Conservation (phyloP, 2,113 vertebrate species). For the Pedionomus torquatus region DNA sequence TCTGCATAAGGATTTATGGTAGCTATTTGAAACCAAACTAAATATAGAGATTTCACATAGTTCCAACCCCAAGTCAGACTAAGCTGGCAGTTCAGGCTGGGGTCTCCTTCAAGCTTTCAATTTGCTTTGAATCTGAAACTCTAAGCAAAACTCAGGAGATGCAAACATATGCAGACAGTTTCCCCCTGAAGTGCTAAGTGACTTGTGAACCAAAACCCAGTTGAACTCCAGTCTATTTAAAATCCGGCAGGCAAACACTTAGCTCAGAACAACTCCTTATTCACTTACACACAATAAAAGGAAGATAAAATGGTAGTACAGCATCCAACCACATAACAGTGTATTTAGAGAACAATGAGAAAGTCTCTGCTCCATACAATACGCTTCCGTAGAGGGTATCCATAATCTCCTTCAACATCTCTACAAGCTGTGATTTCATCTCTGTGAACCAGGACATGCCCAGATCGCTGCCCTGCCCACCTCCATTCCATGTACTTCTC, state of each 20-base stretch:
- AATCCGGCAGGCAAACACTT: not conserved
- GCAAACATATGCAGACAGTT: conserved; percentile 35
- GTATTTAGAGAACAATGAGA: not conserved
- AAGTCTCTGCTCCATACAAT: not conserved
- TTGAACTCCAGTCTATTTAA: conserved; percentile 40
- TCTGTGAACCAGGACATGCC: not conserved
- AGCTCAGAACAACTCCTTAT: not conserved
- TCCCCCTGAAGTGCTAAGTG: conserved; percentile 31
- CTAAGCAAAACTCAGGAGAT: conserved; percentile 17
- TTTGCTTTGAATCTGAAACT: conserved; percentile 22
- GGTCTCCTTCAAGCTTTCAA: conserved; percentile 14
- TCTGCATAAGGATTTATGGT: not conserved
- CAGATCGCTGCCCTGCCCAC: not conserved
- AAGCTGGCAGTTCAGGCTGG: not conserved
- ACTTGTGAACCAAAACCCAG: conserved; percentile 44
- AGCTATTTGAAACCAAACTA: conserved; percentile 55
- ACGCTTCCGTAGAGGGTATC: not conserved
- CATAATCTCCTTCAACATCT: not conserved
- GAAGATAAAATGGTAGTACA: not conserved
- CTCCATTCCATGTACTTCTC: not conserved
- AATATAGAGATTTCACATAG: conserved; percentile 35
- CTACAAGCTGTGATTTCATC: not conserved
- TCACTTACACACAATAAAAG: not conserved
- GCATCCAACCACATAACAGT: not conserved
- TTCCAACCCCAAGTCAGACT: conserved; percentile 18